Conservation (phyloP, 2,888 invertebrate genomes). For the Coelogynopora nodosa region DNA sequence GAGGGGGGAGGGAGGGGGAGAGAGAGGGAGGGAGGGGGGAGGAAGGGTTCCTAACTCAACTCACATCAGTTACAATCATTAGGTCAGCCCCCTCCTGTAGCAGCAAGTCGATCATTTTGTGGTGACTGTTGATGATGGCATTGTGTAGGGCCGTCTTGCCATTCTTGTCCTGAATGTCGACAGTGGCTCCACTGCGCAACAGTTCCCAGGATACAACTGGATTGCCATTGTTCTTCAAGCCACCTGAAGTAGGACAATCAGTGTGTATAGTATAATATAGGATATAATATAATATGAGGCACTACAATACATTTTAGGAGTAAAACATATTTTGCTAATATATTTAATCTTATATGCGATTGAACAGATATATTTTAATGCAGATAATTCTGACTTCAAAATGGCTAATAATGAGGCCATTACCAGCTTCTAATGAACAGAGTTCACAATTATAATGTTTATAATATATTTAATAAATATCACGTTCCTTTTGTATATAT, state of each 20-base stretch:
- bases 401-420: too few species aligned
- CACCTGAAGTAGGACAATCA: slow-evolving; percentile 30
- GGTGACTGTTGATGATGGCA: slow-evolving; percentile 37
- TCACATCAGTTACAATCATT: slow-evolving; percentile 9
- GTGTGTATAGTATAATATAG: too few species aligned
- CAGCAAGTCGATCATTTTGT: slow-evolving; percentile 34
- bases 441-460: too few species aligned
- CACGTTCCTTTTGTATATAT: too few species aligned
- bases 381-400: too few species aligned
- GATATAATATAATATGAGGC: too few species aligned
- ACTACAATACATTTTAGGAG: too few species aligned
- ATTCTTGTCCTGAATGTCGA: slow-evolving; percentile 34
- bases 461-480: too few species aligned
- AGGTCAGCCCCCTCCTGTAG: slow-evolving; percentile 38
- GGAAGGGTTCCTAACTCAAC: neutral
- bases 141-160: slow-evolving; percentile 39
- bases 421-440: too few species aligned
- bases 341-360: too few species aligned
- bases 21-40: neutral
- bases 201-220: slow-evolving; percentile 15
- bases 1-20: neutral
- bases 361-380: too few species aligned
- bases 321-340: too few species aligned
- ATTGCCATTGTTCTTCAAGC: slow-evolving; percentile 41
- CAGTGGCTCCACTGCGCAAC: neutral